Evolutionary conservation across 30 jellyfish, hydroid and myxozoan genomes (phyloP).

Genomic region (Mastigias papua): DNA sequence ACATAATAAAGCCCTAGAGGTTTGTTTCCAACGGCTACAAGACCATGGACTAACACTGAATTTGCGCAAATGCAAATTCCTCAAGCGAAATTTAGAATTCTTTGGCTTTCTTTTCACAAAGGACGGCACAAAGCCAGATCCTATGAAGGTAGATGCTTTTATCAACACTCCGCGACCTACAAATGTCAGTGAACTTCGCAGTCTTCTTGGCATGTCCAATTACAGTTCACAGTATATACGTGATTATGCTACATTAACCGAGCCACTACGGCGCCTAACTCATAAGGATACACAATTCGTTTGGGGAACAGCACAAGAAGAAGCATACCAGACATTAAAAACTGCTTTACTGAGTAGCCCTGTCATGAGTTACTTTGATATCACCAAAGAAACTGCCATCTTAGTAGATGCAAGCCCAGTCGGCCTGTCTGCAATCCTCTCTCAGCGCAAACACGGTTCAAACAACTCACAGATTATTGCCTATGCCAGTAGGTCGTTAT

Average conservation of each 20-base stretch:
- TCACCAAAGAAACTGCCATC: constrained; percentile 11
- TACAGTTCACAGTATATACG: constrained; percentile 21
- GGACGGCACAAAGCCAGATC: no score
- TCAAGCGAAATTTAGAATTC: no score
- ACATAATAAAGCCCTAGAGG: no score
- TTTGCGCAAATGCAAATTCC: no score
- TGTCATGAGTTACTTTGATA: constrained; percentile 31
- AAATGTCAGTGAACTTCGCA: no score
- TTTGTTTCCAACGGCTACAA: no score
- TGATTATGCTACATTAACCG: constrained; percentile 29
- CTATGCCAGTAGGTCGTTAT: constrained; percentile 43
- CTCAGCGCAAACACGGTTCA: constrained; percentile 23
- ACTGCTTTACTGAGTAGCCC: constrained; percentile 19
- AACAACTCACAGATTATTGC: constrained; percentile 25
- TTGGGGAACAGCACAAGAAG: constrained; percentile 26
- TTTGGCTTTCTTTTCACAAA: no score
- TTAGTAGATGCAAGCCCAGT: constrained; percentile 42
- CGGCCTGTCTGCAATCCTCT: constrained; percentile 40
- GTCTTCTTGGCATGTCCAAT: no score
- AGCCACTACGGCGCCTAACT: constrained; percentile 49
- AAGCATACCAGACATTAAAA: constrained; percentile 1
- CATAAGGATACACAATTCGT: constrained; percentile 7
- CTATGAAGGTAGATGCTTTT: no score
- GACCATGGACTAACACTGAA: no score
- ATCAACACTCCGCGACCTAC: no score